These are phyloP conservation scores for Phrynocephalus versicolor DNA, from an alignment of 2,113 vertebrate species.

Conservation along the genomic window DNA sequence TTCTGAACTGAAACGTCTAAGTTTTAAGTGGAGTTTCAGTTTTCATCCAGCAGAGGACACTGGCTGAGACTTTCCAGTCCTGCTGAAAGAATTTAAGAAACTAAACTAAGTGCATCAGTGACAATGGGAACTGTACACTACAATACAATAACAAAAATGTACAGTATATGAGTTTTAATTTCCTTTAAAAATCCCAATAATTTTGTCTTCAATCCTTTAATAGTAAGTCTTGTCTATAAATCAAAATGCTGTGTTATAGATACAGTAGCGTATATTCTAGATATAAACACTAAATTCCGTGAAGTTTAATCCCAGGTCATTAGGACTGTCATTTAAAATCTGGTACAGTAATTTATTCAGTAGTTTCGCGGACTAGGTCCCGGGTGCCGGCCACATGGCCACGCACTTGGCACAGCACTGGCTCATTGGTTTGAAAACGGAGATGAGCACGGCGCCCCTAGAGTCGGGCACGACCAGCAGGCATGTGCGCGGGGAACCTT, in stretches of 20 bases:
- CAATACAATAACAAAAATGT: not conserved
- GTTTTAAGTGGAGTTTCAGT: accelerated
- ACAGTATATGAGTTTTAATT: not conserved
- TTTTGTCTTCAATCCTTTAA: not conserved
- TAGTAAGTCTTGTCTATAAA: too few species aligned
- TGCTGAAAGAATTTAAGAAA: not conserved
- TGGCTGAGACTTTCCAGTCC: not conserved
- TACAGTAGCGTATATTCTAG: not conserved
- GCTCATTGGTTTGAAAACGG: too few species aligned
- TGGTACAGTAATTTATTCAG: too few species aligned
- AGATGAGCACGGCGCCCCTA: too few species aligned
- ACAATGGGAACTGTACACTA: not conserved
- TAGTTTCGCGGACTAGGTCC: too few species aligned
- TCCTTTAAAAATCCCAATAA: not conserved
- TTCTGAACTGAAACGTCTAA: too few species aligned
- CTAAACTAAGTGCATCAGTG: not conserved
- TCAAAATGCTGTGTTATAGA: not conserved
- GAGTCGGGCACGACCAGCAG: too few species aligned
- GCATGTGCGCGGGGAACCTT: too few species aligned
- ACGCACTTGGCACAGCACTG: too few species aligned
- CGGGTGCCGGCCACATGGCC: too few species aligned
- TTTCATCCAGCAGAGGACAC: conserved; percentile 4
- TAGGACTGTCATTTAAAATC: not conserved
- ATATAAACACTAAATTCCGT: not conserved
- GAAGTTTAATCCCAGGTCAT: not conserved